Percentiles rank a stretch among this genome's conserved stretches.
phyloP scores from a whole-genome alignment of 2,888 invertebrate genomes.

The Prionchulus punctatus region DNA sequence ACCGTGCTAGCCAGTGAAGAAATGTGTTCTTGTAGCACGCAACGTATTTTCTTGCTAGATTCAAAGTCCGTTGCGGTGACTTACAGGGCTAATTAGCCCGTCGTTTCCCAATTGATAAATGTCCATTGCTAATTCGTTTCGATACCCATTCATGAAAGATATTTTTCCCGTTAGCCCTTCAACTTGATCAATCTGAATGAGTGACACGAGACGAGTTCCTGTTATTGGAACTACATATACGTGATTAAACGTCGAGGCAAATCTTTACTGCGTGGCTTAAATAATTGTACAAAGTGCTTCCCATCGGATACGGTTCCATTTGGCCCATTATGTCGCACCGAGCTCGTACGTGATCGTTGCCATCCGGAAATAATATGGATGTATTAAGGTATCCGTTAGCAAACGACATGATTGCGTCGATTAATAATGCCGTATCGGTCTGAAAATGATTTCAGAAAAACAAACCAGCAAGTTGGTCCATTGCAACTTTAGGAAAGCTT shows the following conservation, averaged over 20 bases:
- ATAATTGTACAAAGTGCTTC: slow-evolving; percentile 16
- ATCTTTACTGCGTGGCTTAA: slow-evolving; percentile 17
- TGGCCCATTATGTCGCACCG: background rate
- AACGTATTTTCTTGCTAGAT: no score
- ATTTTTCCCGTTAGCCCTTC: slow-evolving; percentile 3
- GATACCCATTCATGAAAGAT: background rate
- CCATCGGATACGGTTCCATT: slow-evolving; percentile 21
- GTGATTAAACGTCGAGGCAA: no score
- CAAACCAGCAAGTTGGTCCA: no score
- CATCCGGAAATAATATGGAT: background rate
- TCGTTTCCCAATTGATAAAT: slow-evolving; percentile 6
- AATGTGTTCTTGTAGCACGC: background rate
- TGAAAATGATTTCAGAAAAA: no score
- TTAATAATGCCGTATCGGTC: slow-evolving; percentile 21
- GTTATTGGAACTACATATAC: no score
- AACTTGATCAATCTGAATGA: background rate
- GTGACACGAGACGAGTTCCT: background rate
- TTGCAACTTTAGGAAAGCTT: no score
- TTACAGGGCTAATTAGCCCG: slow-evolving; percentile 1
- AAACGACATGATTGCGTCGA: slow-evolving; percentile 21
- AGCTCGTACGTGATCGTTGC: background rate
- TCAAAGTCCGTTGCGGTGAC: no score
- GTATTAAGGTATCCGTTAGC: slow-evolving; percentile 16
- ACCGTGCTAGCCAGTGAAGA: no score
- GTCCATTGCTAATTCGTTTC: slow-evolving; percentile 5